Evolutionary conservation across 2,113 vertebrate genomes (phyloP).

Genomic region (Podocnemis expansa): DNA sequence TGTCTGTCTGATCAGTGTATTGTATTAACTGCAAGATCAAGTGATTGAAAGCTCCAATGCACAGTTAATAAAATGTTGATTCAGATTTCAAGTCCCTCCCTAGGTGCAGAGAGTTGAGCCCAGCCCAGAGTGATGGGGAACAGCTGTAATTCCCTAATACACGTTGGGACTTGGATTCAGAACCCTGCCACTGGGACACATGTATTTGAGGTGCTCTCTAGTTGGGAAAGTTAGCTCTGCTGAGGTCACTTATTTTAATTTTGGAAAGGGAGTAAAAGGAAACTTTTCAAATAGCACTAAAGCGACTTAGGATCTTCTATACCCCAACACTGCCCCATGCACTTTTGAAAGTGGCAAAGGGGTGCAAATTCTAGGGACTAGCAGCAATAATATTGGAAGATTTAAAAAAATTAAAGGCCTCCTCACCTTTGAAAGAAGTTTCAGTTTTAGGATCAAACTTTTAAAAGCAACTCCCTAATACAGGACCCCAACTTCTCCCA

Average conservation of each 20-base stretch:
- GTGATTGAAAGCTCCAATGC: background rate
- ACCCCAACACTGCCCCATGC: too few relatives aligned
- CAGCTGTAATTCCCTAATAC: background rate
- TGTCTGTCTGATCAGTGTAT: background rate
- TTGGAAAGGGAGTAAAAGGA: background rate
- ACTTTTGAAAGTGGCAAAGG: background rate
- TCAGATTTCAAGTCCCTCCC: fast-evolving
- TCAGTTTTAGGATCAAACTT: background rate
- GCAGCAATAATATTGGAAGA: background rate
- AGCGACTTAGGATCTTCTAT: too few relatives aligned
- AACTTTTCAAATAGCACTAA: background rate
- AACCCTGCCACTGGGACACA: background rate
- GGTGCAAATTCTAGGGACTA: background rate
- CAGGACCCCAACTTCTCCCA: background rate
- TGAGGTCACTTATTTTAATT: background rate
- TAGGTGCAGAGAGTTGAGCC: background rate
- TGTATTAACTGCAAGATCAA: background rate
- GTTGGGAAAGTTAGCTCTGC: background rate
- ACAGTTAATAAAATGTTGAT: background rate
- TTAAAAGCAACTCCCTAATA: background rate
- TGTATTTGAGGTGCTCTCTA: background rate
- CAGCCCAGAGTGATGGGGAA: background rate
- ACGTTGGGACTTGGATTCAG: background rate
- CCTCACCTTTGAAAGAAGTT: too few relatives aligned
- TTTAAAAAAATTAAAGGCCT: background rate